phyloP scores from a whole-genome alignment of 2,797 vertebrate species.

The Rousettus madagascariensis region DNA sequence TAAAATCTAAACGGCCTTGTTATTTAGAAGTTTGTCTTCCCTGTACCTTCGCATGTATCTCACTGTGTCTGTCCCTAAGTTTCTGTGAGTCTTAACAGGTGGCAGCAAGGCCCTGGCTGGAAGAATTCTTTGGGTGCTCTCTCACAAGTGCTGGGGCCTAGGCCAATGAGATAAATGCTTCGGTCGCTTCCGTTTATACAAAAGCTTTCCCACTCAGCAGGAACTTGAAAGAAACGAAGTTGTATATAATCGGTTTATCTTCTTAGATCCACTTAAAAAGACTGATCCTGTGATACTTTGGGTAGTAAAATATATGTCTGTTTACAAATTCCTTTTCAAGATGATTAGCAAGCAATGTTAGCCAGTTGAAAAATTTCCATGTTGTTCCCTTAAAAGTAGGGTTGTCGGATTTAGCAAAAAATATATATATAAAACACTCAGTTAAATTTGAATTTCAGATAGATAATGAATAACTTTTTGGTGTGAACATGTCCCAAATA shows the following conservation, averaged over 20 bases:
- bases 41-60: neutral
- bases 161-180: neutral
- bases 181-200: neutral
- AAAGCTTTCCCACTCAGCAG: conserved; percentile 31
- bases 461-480: neutral
- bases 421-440: neutral
- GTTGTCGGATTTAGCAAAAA: conserved; percentile 16
- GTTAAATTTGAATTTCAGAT: conserved; percentile 1
- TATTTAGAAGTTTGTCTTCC: neutral
- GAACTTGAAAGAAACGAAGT: conserved; percentile 24
- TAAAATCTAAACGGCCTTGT: neutral
- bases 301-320: neutral
- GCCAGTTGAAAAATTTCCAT: neutral
- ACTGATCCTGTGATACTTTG: neutral
- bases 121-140: neutral
- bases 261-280: conserved; percentile 51
- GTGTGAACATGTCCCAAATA: neutral
- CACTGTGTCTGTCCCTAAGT: neutral
- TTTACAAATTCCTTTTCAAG: conserved; percentile 13
- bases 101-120: neutral
- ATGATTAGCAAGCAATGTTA: conserved; percentile 25
- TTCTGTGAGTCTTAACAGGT: neutral
- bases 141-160: neutral
- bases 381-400: neutral
- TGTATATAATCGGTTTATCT: neutral